Conservation (phyloP, 2,113 vertebrate species). For the Pterocles orientalis region DNA sequence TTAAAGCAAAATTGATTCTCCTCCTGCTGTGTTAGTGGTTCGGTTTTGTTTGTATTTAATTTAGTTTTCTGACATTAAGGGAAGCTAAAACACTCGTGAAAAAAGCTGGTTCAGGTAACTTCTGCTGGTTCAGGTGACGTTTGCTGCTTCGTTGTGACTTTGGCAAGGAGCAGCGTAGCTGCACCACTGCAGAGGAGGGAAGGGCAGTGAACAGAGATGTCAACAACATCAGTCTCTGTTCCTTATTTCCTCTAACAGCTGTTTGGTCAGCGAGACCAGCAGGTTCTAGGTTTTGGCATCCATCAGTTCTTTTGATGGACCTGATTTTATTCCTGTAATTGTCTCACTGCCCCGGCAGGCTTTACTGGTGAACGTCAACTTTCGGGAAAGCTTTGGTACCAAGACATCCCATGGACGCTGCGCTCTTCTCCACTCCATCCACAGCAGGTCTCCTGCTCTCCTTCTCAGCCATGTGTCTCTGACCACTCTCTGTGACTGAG, state of each 20-base stretch:
- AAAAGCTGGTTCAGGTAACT: background rate
- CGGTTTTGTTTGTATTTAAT: background rate
- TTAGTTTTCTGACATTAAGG: background rate
- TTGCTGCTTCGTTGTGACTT: background rate
- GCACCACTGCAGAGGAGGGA: background rate
- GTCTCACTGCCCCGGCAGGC: background rate
- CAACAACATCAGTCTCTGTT: background rate
- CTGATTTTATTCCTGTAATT: background rate
- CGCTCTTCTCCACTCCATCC: background rate
- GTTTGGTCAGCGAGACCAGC: background rate
- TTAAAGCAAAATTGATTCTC: background rate
- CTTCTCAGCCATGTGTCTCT: background rate
- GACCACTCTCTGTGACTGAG: background rate
- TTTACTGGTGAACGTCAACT: background rate
- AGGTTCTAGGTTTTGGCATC: background rate
- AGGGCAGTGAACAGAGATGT: background rate
- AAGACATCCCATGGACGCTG: too few species aligned
- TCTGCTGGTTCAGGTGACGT: background rate
- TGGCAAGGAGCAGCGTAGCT: background rate
- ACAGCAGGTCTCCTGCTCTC: background rate
- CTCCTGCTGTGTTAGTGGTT: background rate
- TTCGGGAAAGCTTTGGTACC: background rate
- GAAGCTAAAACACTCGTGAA: background rate
- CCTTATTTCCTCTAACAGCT: background rate
- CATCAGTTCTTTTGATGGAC: background rate